Base-by-base conservation (phyloP, 2,113 vertebrate genomes). In the Aplodontia rufa region DNA sequence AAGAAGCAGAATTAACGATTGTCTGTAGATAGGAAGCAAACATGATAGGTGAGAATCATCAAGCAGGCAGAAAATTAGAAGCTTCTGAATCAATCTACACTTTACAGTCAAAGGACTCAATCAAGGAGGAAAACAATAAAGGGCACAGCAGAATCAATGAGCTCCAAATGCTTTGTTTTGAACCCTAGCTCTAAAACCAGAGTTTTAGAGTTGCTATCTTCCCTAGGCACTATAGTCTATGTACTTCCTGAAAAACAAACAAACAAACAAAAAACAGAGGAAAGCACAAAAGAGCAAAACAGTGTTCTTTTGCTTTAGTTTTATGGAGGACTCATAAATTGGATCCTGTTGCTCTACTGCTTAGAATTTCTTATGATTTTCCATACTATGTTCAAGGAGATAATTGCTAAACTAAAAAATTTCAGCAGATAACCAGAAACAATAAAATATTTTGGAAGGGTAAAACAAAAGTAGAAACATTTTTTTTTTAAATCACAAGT, bases 61-160 rank as follows among this genome's bases (percentile, higher is more conserved):
- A 91, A 68, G 68, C 35, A 87, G 84, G 90, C 51, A 90, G 93
- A 93, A 94, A 96, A 96, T 96, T 64, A 94, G 90, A 90, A 83
- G 47, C 35, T 12, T 66, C 53, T 51, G 84, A 94, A 93, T 94
- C 94, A 94, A 87, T 93, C 92, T 42, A 37, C n/a, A 47, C 53
- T 95, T 93, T 72, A 40, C 45, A 96, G 96, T 72, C 82, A 91
- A 86, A 93, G 22, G 53, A 90, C 94, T 96, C 95, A 97, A 94
- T 95, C 75, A 96, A 76, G 87, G 94, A 40, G 28, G 92, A 84
- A 94, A 92, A 93, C 80, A 93, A 95, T 96, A 93, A 87, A 92
- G 45, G 76, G 58, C 42, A 97, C 90, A 71, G 81, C 47, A 53
- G 93, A 96, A 97, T 96, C 94, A 92, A 87, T 93, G 96, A 72